Evolutionary conservation across 2,113 vertebrate species (phyloP).

Genomic region (Neoarius graeffei): DNA sequence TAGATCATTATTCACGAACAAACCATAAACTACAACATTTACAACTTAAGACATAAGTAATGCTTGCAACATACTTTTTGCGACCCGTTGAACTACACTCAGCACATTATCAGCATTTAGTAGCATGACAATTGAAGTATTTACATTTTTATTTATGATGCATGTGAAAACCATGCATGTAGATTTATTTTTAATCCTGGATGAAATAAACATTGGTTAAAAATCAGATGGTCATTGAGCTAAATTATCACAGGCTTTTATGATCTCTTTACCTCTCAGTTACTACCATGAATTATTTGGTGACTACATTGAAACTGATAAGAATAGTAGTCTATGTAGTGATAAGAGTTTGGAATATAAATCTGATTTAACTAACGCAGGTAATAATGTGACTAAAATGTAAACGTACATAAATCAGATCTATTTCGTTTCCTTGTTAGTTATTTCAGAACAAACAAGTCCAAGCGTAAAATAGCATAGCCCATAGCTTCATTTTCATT

Average conservation of each 20-base stretch:
- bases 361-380: neutral
- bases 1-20: neutral
- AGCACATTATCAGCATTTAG: neutral
- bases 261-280: neutral
- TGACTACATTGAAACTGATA: neutral
- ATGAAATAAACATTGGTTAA: neutral
- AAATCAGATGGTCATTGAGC: neutral
- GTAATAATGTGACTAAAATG: neutral
- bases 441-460: neutral
- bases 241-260: neutral
- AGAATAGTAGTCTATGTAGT: neutral
- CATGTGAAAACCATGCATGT: neutral
- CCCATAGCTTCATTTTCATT: neutral
- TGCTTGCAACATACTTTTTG: neutral
- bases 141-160: neutral
- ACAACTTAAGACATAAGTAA: neutral
- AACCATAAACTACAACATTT: neutral
- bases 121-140: neutral
- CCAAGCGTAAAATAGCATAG: neutral
- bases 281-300: neutral
- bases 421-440: neutral
- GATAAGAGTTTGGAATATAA: neutral
- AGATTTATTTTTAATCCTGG: neutral
- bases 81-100: neutral
- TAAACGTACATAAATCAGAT: neutral